phyloP scores from a whole-genome alignment of 1,140 invertebrate species.

The Pseudomyrmex concolor region DNA sequence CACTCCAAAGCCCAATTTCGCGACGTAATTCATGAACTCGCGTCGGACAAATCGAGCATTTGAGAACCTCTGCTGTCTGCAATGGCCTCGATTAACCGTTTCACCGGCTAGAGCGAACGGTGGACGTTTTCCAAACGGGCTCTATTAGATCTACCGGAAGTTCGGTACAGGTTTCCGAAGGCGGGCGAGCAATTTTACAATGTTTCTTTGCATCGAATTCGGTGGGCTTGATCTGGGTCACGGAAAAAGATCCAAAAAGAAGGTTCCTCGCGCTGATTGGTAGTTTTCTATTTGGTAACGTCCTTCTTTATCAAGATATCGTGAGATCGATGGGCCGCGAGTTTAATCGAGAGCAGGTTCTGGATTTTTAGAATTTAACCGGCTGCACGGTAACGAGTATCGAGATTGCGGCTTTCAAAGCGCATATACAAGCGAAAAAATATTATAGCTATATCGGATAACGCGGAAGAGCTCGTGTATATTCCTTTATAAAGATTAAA shows the following conservation, averaged over 20 bases:
- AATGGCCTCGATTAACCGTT: constrained; percentile 80
- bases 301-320: constrained; percentile 43
- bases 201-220: constrained; percentile 77
- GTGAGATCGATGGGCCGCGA: constrained; percentile 43
- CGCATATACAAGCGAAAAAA: not conserved
- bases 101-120: constrained; percentile 76
- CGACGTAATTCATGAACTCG: constrained; percentile 18
- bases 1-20: not conserved
- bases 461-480: not conserved
- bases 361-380: constrained; percentile 42
- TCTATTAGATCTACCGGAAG: constrained; percentile 73
- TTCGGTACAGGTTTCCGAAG: constrained; percentile 67
- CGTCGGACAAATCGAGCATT: constrained; percentile 19
- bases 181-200: constrained; percentile 70
- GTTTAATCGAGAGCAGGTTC: constrained; percentile 39
- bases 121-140: constrained; percentile 76
- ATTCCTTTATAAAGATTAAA: constrained; percentile 1
- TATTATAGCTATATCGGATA: constrained; percentile 13
- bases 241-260: constrained; percentile 58
- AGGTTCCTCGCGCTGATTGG: constrained; percentile 54
- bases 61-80: constrained; percentile 78
- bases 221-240: constrained; percentile 35
- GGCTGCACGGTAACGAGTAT: constrained; percentile 30
- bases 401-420: constrained; percentile 13
- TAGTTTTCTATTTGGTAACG: constrained; percentile 56